Percentiles rank a stretch among this genome's conserved stretches.
These are phyloP conservation scores for Lordiphosa collinella DNA, from an alignment of 1,140 invertebrate species.

Conservation along the genomic window DNA sequence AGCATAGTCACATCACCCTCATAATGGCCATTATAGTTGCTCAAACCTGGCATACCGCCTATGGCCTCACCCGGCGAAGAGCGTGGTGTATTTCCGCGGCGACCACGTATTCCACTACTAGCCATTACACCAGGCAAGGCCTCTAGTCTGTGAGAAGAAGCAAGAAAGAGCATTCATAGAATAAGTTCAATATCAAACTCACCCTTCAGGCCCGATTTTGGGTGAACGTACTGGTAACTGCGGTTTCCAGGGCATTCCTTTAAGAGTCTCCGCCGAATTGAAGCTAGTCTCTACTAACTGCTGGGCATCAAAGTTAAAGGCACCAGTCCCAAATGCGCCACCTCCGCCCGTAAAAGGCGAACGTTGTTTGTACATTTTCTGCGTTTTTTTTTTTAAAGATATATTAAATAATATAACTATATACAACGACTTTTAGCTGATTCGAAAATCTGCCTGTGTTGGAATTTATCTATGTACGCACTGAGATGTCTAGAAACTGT, in stretches of 20 bases:
- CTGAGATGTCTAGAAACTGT: no score
- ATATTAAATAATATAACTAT: background rate
- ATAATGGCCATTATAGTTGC: background rate
- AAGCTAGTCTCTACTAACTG: constrained; percentile 23
- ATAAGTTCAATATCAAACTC: background rate
- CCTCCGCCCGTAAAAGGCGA: constrained; percentile 36
- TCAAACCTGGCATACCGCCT: background rate
- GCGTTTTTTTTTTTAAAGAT: background rate
- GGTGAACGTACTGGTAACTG: constrained; percentile 23
- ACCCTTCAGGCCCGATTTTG: constrained; percentile 4
- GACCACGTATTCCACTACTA: background rate
- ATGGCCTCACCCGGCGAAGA: no score
- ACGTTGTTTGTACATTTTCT: constrained; percentile 47
- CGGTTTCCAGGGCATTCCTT: constrained; percentile 32
- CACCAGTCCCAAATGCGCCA: constrained; percentile 20
- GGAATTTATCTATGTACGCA: no score
- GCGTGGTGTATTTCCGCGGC: background rate
- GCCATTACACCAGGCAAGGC: no score
- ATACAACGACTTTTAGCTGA: background rate
- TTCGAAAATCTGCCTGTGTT: no score
- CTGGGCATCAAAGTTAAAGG: constrained; percentile 33
- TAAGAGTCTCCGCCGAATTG: constrained; percentile 22
- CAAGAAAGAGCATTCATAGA: no score
- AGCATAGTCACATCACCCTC: constrained; percentile 1
- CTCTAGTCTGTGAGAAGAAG: no score